phyloP scores from a whole-genome alignment of 2,888 invertebrate species.

The Lumbricus terrestris region DNA sequence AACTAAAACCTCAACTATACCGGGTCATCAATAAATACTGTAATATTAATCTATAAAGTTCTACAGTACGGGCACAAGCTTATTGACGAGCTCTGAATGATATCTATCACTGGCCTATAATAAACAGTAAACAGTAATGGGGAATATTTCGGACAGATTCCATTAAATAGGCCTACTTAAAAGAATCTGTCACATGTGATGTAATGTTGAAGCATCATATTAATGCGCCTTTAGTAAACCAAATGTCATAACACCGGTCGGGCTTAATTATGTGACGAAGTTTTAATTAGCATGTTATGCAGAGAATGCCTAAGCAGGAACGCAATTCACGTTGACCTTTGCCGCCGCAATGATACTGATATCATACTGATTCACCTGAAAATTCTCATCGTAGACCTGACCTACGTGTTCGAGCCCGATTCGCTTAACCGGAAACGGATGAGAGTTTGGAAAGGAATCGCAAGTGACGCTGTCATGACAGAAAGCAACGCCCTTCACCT shows the following conservation, averaged over 20 bases:
- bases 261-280: neutral
- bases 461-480: conserved; percentile 27
- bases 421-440: conserved; percentile 23
- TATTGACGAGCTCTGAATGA: too few relatives aligned
- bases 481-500: neutral
- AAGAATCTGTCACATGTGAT: neutral
- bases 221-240: neutral
- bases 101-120: neutral
- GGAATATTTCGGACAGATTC: neutral
- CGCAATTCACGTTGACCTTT: neutral
- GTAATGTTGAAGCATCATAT: neutral
- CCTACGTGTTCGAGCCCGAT: conserved; percentile 23
- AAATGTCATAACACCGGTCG: neutral
- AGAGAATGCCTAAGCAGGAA: neutral
- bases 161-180: neutral
- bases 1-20: too few relatives aligned
- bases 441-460: conserved; percentile 12
- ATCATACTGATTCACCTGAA: neutral
- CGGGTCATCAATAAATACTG: too few relatives aligned
- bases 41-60: too few relatives aligned
- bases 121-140: neutral
- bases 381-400: conserved; percentile 20
- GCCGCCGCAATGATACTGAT: conserved; percentile 17
- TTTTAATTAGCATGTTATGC: neutral
- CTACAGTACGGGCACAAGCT: too few relatives aligned